These are phyloP conservation scores for Folsomia manolachei DNA, from an alignment of 2,888 invertebrate species.

Conservation along the genomic window DNA sequence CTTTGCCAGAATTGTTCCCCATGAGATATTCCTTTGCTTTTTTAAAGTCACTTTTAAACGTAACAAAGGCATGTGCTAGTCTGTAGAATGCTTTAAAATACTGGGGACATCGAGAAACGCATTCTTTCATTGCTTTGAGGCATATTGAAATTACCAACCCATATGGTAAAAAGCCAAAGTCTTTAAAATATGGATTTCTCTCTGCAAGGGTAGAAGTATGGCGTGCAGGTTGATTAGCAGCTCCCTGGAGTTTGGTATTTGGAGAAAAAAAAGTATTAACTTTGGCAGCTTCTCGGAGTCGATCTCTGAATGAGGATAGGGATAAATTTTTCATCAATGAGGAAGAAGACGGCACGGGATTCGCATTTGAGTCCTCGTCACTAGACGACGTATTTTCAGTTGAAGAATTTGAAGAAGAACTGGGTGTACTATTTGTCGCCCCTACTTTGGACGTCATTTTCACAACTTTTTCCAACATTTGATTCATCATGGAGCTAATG, in stretches of 20 bases:
- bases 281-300: slow-evolving; percentile 29
- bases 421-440: not conserved
- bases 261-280: not conserved
- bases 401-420: slow-evolving; percentile 14
- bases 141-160: slow-evolving; percentile 61
- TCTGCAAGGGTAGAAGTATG: not conserved
- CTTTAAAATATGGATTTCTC: slow-evolving; percentile 25
- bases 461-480: slow-evolving; percentile 54
- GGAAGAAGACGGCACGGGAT: not conserved
- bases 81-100: slow-evolving; percentile 92
- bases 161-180: slow-evolving; percentile 50
- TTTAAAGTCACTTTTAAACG: slow-evolving; percentile 64
- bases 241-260: slow-evolving; percentile 13
- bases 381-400: slow-evolving; percentile 8
- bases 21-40: slow-evolving; percentile 58
- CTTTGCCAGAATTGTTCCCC: slow-evolving; percentile 34
- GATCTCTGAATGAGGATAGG: slow-evolving; percentile 38
- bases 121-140: slow-evolving; percentile 76
- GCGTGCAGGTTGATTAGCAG: not conserved
- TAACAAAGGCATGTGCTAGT: slow-evolving; percentile 77
- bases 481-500: slow-evolving; percentile 54
- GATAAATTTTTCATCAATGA: slow-evolving; percentile 31
- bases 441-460: slow-evolving; percentile 49
- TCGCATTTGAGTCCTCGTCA: slow-evolving; percentile 28
- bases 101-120: slow-evolving; percentile 78